Base-by-base conservation (phyloP, 1,140 invertebrate species). In the Drosophila ficusphila region DNA sequence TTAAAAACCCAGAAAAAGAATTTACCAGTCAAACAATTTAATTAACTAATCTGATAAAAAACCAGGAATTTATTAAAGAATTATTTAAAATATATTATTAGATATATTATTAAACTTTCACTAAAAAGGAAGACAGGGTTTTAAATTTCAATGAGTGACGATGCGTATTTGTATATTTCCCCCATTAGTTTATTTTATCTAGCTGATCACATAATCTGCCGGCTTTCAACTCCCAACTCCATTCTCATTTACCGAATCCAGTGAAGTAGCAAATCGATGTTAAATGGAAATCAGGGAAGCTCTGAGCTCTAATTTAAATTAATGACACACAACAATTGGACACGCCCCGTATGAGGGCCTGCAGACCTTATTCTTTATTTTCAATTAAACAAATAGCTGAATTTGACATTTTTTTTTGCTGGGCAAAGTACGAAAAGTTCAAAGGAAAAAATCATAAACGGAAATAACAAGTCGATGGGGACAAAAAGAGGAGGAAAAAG, bases 321-420 rank as follows among this genome's bases (percentile, higher is more conserved):
- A 85, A 85, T 86, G 81, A 74, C 67, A 76, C 60, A 76, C 69
- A 83, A 83, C 71, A 83, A 83, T 75, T 78, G 70, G 77, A 68
- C 46, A 76, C 72, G 73, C 73, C 78, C 19, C 39, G 16, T 38
- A 34, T 49, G 16, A 18, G 14, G 4, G 29, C 48, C 16, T 36
- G 16, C 8, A 56, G 39, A 18, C 19, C 18, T 25, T 68, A 25
- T 60, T 33, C 46, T 58, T 68, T 75, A 48, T 75, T 86, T 85
- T 88, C 82, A 86, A 88, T 86, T 86, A 86, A 88, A 88, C 81
- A 86, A 86, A 86, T 88, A 88, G 82, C 81, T 86, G 81, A 86
- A 86, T 81, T 86, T 86, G 81, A 86, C 82, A 77, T 86, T 88
- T 86, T n/a, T n/a, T 60, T 73, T 75, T 71, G 21, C 33, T 23